Evolutionary conservation across 2,888 invertebrate species (phyloP), one percentile per base, ranked within the genome.

Genomic region (Xylota sylvarum): DNA sequence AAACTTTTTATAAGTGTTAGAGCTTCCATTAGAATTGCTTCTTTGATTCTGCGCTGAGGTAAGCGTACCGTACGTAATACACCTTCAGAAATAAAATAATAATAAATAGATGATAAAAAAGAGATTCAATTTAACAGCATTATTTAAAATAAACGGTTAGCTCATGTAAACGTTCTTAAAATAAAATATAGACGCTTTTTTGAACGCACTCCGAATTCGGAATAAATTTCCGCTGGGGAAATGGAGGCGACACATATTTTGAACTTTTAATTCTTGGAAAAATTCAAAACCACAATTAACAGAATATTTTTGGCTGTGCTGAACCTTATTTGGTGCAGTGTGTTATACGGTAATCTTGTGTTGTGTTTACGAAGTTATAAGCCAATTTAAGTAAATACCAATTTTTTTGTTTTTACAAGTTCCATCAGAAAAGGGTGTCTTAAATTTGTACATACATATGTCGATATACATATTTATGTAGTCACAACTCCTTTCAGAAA

Each of bases 191-290:
- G 12, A 4, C 14, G 35, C n/a, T 4, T 37, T n/a, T 50, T 2
- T 35, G 65, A 65, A 50, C 65, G 35, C 30, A 52, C 1, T 27
- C 43, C 17, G 30, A 23, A 37, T 12, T 69, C 40, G 17, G 43
- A 27, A 55, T 6, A 55, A 55, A 43, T 69, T 55, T 55, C 69
- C 40, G 43, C 55, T 55, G 69, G 14, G 69, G 69, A 30, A 69
- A 27, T 69, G 30, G 19, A 14, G n/a, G n/a, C 4, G 40, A 40
- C 5, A 37, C 27, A 43, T 55, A 55, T 6, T 30, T 55, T 27
- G 65, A 65, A 65, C 35, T 65, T 46, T 50, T n/a, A n/a, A 40
- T 69, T 40, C 40, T 30, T 17, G 6, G 40, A 37, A 55, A 62
- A 55, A 30, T 69, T 69, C 40, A 69, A 69, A 69, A 69, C n/a